Evolutionary conservation across 2,113 vertebrate species (phyloP).

Genomic region (Aptenodytes patagonicus): DNA sequence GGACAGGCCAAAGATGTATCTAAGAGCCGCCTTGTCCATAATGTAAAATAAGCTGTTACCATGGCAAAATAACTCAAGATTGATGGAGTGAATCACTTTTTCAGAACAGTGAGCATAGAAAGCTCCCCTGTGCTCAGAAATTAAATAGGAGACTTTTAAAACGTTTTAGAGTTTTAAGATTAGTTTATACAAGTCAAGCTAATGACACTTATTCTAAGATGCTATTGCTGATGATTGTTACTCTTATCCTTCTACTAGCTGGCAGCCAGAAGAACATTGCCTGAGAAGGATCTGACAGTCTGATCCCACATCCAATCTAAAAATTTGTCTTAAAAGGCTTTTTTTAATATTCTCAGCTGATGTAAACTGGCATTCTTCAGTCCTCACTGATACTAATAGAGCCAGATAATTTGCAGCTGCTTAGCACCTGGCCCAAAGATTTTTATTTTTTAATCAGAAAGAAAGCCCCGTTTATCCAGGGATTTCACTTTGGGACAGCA

Average conservation of each 20-base stretch:
- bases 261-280: not conserved
- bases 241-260: not conserved
- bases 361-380: not conserved
- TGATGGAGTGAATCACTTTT: not conserved
- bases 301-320: not conserved
- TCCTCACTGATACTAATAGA: not conserved
- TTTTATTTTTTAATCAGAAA: conserved; percentile 37
- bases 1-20: not conserved
- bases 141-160: not conserved
- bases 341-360: conserved; percentile 8
- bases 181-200: not conserved
- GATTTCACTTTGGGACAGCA: not conserved
- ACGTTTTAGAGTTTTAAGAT: not conserved
- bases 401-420: conserved; percentile 32
- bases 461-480: not conserved
- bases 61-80: not conserved
- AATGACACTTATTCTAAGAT: not conserved
- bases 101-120: not conserved
- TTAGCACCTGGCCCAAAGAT: conserved; percentile 25
- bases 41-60: not conserved
- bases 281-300: not conserved
- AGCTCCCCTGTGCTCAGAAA: not conserved
- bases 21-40: not conserved
- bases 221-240: not conserved
- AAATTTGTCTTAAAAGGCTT: not conserved